Conservation (phyloP, 64 coral and sea anemone species). For the Trachythela sp. region DNA sequence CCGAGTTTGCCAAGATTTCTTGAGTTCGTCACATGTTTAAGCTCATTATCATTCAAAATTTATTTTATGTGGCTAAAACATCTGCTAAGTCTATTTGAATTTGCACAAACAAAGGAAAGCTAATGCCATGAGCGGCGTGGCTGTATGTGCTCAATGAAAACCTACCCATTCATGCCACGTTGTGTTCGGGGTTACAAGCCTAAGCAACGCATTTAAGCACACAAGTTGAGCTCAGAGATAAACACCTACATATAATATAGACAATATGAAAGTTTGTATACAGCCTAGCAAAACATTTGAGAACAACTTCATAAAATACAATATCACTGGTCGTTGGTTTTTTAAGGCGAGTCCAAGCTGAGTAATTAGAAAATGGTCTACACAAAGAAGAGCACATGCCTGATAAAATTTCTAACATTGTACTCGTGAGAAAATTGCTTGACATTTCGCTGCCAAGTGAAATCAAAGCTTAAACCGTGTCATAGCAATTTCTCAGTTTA, state of each 20-base stretch:
- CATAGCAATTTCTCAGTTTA: background rate
- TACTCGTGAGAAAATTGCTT: background rate
- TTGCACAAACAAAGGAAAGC: constrained; percentile 99
- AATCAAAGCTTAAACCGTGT: background rate
- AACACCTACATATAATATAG: background rate
- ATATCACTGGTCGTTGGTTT: background rate
- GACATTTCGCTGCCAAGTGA: background rate
- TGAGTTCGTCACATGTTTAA: constrained; percentile 29
- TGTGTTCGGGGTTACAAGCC: background rate
- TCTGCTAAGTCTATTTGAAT: constrained; percentile 99
- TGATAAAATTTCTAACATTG: background rate
- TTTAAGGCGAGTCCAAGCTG: background rate
- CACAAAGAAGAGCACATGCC: background rate
- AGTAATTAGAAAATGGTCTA: constrained; percentile 3
- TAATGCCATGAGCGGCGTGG: constrained; percentile 98
- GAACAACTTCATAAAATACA: background rate
- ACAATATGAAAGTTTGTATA: background rate
- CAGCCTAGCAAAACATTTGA: background rate
- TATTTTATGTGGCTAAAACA: constrained; percentile 99
- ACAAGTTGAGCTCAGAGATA: background rate
- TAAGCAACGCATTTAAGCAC: constrained; percentile 14
- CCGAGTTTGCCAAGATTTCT: background rate
- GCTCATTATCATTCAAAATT: constrained; percentile 99
- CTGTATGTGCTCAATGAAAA: constrained; percentile 40
- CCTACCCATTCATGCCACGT: constrained; percentile 12